Evolutionary conservation across 2,113 vertebrate species (phyloP), one percentile per base, ranked within the genome.

Genomic region (Sterna hirundo): DNA sequence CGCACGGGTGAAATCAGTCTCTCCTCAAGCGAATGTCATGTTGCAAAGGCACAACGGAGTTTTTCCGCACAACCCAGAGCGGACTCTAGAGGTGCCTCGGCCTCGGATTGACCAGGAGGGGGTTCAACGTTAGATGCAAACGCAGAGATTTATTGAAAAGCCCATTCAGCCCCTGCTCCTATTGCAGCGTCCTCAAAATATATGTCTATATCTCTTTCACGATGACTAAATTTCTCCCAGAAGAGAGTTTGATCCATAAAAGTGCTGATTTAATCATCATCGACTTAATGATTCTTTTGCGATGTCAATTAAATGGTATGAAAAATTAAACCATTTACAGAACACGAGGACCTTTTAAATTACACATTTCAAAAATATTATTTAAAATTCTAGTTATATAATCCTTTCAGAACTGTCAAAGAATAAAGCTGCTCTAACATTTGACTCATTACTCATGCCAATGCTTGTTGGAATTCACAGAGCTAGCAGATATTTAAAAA

Each of bases 381-480:
- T 98, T 98, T 96, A 93, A 92, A 96, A 97, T 97, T 83, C 93
- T 9, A 15, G 85, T 97, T 95, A 96, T n/a, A 96, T 97, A 98
- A 98, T 93, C 95, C 96, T 97, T 97, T 96, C 93, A 93, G 95
- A 97, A 93, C 95, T 97, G 96, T 97, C 97, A 97, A 94, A 97
- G 96, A 97, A 96, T 97, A 98, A 98, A 94, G 94, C 78, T 51
- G 55, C 93, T 84, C 57, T 97, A 97, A 98, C 97, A 95, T 94
- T 97, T 97, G 94, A 96, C 97, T 97, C 96, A 97, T 90, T 97
- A 84, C 83, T 97, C 97, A 96, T 98, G 97, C 94, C 94, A 97
- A 51, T 96, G 93, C 95, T 97, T 97, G 96, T 91, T 96, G 98
- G 96, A 98, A 97, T 97, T 96, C 93, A 93, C 66, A 83, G 84